These are phyloP conservation scores for Dryobotodes eremita DNA, from an alignment of 2,888 invertebrate genomes.

Conservation along the genomic window DNA sequence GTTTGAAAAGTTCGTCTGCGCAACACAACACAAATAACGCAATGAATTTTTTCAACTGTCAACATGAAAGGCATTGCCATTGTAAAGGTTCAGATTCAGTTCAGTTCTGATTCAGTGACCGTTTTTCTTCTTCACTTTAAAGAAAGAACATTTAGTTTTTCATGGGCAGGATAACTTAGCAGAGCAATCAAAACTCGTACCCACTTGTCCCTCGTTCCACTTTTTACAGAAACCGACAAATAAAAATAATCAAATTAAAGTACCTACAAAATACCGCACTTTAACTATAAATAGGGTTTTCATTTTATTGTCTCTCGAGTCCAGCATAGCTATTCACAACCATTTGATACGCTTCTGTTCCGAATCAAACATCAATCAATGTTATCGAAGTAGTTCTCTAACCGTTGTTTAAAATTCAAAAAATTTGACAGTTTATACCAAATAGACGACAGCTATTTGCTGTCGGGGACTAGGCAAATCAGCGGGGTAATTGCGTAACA, in stretches of 20 bases:
- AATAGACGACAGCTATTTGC: not conserved
- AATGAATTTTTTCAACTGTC: too few species aligned
- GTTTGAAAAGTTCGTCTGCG: too few species aligned
- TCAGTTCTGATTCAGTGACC: too few species aligned
- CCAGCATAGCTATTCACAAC: not conserved
- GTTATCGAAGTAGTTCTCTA: not conserved
- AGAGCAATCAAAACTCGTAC: not conserved
- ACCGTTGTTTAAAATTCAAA: not conserved
- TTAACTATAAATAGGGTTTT: not conserved
- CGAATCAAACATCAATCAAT: not conserved
- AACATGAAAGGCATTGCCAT: too few species aligned
- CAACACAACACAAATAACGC: too few species aligned
- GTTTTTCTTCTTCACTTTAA: too few species aligned
- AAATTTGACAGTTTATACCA: not conserved
- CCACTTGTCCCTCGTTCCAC: not conserved
- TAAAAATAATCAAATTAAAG: not conserved
- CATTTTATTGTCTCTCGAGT: not conserved
- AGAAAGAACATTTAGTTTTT: too few species aligned
- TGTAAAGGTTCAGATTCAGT: too few species aligned
- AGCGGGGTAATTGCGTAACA: too few species aligned
- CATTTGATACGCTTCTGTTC: not conserved
- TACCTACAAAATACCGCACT: not conserved
- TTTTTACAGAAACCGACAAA: not conserved
- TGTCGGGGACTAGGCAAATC: not conserved
- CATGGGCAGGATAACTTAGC: too few species aligned